phyloP scores from a whole-genome alignment of 2,888 invertebrate genomes.

The Iselma pallidipennis region DNA sequence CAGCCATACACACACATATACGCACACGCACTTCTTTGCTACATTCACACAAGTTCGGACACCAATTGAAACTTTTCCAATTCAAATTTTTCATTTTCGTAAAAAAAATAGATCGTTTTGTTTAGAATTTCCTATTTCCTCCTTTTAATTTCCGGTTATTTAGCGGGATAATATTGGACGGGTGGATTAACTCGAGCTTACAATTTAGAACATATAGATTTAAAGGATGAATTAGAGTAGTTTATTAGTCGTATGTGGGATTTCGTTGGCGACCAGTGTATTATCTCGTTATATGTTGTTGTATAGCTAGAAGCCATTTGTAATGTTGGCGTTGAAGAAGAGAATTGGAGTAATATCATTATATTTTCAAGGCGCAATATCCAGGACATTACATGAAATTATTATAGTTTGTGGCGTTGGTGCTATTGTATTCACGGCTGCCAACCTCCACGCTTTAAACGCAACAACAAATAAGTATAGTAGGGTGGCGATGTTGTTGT shows the following conservation, averaged over 20 bases:
- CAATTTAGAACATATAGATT: not conserved
- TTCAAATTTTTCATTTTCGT: too few relatives aligned
- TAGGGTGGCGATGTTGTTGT: slow-evolving; percentile 14
- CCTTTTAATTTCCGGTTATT: too few relatives aligned
- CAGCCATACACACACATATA: too few relatives aligned
- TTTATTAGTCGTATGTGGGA: not conserved
- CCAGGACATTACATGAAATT: slow-evolving; percentile 34
- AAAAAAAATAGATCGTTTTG: too few relatives aligned
- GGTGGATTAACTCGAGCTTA: not conserved
- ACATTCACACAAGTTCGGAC: too few relatives aligned
- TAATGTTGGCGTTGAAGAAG: not conserved
- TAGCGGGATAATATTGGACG: too few relatives aligned
- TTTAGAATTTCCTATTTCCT: too few relatives aligned
- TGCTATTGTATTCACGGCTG: slow-evolving; percentile 32
- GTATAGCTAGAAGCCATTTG: not conserved
- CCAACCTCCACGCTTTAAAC: slow-evolving; percentile 37
- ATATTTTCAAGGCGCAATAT: slow-evolving; percentile 31
- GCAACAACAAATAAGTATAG: slow-evolving; percentile 41
- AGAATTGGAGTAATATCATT: slow-evolving; percentile 18
- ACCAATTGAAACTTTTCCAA: too few relatives aligned
- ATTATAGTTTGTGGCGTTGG: slow-evolving; percentile 32
- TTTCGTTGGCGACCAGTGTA: not conserved
- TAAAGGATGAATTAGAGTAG: not conserved
- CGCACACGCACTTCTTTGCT: too few relatives aligned
- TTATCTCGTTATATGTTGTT: not conserved